A percentile compares a stretch with the other conserved stretches of the same genome.
phyloP scores from a whole-genome alignment of 2,888 invertebrate genomes.

The Scelioninae gen. 2 region DNA sequence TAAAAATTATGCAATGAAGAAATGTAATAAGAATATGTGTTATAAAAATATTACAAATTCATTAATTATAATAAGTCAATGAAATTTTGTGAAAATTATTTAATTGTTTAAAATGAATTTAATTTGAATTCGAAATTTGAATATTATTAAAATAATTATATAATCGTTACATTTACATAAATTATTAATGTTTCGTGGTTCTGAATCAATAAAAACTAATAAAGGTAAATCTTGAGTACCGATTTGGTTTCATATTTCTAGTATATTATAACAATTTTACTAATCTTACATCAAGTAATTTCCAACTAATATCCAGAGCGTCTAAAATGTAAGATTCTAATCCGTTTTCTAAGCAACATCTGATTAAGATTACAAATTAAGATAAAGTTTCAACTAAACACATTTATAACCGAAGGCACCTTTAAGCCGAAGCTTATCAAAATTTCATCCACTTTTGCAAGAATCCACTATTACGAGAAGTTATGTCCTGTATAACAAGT shows the following conservation, averaged over 20 bases:
- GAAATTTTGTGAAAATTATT: too few species aligned
- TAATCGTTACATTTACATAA: too few species aligned
- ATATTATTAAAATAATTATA: too few species aligned
- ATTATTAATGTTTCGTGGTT: too few species aligned
- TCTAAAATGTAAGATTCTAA: conserved; percentile 12
- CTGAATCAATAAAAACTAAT: not conserved
- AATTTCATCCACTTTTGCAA: conserved; percentile 15
- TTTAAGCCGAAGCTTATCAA: conserved; percentile 18
- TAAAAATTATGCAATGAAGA: too few species aligned
- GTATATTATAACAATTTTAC: not conserved
- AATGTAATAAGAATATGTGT: too few species aligned
- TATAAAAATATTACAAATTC: too few species aligned
- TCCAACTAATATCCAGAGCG: not conserved
- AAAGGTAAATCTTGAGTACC: not conserved
- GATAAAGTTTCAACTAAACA: conserved; percentile 7
- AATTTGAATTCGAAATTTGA: too few species aligned
- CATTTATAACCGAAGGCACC: conserved; percentile 7
- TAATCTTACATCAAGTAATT: not conserved
- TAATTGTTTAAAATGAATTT: too few species aligned
- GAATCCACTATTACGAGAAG: conserved; percentile 2
- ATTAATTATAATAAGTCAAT: too few species aligned
- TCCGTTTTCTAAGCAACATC: conserved; percentile 10
- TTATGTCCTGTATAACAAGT: too few species aligned
- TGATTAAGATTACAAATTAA: conserved; percentile 20
- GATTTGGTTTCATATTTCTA: too few species aligned